These are phyloP conservation scores for Nephrotoma flavescens DNA, from an alignment of 2,888 invertebrate genomes.

Conservation along the genomic window DNA sequence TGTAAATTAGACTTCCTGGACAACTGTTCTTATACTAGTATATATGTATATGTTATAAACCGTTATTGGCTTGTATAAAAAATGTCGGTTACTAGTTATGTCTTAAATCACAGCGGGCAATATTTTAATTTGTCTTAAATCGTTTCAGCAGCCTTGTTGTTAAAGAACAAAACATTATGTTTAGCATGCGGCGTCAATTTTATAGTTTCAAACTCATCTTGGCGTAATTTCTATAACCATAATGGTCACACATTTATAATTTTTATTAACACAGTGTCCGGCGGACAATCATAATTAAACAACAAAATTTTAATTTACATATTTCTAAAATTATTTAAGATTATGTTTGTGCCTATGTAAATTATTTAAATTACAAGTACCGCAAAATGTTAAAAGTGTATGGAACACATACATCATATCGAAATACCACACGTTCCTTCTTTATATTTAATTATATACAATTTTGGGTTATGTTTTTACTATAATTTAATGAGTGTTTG, in stretches of 20 bases:
- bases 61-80: neutral
- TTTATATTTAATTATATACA: neutral
- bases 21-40: too few relatives aligned
- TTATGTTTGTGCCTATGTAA: neutral
- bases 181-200: too few relatives aligned
- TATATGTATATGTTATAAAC: neutral
- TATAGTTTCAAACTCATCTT: neutral
- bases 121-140: too few relatives aligned
- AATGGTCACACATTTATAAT: neutral
- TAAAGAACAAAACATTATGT: too few relatives aligned
- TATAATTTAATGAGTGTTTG: neutral
- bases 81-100: neutral
- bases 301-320: neutral
- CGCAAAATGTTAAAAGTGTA: neutral
- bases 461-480: neutral
- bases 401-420: neutral
- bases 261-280: neutral
- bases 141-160: too few relatives aligned
- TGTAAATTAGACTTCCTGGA: neutral
- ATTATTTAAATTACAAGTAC: neutral
- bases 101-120: neutral
- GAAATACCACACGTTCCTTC: neutral
- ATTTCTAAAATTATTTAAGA: neutral
- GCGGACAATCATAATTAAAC: neutral
- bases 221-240: neutral